Percentiles rank a stretch among this genome's conserved stretches.
Conservation (phyloP, 1,140 invertebrate species). For the Octopus bimaculoides region DNA sequence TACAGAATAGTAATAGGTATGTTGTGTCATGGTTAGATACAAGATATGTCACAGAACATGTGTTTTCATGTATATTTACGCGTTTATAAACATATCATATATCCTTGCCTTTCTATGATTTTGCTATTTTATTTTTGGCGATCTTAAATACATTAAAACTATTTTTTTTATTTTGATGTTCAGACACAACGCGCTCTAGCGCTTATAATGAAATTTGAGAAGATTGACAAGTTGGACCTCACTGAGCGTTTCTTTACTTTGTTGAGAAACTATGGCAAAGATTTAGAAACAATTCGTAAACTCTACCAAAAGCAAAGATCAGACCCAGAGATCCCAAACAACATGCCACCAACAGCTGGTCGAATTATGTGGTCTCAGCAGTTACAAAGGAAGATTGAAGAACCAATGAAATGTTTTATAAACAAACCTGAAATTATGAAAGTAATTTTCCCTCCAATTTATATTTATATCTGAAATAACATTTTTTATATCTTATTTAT, state of each 20-base stretch:
- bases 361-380: conserved; percentile 60
- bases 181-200: conserved; percentile 56
- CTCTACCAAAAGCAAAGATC: conserved; percentile 58
- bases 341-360: conserved; percentile 58
- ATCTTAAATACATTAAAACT: too few relatives aligned
- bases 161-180: conserved; percentile 11
- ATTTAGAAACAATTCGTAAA: conserved; percentile 80
- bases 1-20: too few relatives aligned
- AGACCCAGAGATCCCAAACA: conserved; percentile 54
- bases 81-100: too few relatives aligned
- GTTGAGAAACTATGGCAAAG: conserved; percentile 77
- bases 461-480: too few relatives aligned
- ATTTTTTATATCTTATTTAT: too few relatives aligned
- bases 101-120: too few relatives aligned
- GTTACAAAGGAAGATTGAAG: conserved; percentile 59
- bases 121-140: too few relatives aligned
- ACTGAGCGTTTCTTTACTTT: conserved; percentile 81
- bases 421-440: conserved; percentile 54
- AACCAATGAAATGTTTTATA: conserved; percentile 62
- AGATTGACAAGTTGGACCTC: conserved; percentile 53
- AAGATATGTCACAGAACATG: too few relatives aligned
- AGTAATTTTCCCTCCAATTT: conserved; percentile 25
- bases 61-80: too few relatives aligned
- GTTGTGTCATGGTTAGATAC: too few relatives aligned
- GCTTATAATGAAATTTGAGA: conserved; percentile 55